phyloP scores from a whole-genome alignment of 1,140 invertebrate species.

The Dryas iulia region DNA sequence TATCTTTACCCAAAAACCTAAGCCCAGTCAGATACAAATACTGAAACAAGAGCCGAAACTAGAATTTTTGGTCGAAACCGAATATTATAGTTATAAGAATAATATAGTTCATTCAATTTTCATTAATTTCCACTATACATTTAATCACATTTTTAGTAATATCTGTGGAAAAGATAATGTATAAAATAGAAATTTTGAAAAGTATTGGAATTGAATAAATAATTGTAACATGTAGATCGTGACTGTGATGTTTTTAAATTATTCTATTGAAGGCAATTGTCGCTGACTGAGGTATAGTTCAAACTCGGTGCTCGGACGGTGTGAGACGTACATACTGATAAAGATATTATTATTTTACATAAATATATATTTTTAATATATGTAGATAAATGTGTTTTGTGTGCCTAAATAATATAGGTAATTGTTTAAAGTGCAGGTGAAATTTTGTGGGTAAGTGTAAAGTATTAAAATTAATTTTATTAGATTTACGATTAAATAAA shows the following conservation, averaged over 20 bases:
- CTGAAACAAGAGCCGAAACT: too few species aligned
- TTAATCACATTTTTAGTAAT: too few species aligned
- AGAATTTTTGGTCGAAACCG: too few species aligned
- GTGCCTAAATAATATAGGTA: neutral
- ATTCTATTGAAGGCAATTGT: conserved; percentile 35
- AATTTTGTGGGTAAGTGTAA: neutral
- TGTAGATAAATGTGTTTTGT: neutral
- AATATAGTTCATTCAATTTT: too few species aligned
- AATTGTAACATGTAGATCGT: conserved; percentile 2
- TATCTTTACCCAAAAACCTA: too few species aligned
- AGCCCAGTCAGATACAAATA: too few species aligned
- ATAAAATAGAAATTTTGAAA: too few species aligned
- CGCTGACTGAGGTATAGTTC: conserved; percentile 8
- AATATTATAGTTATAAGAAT: too few species aligned
- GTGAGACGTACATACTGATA: neutral
- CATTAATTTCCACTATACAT: neutral
- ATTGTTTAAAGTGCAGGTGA: neutral
- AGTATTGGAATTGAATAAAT: neutral
- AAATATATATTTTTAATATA: neutral
- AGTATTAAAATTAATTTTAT: neutral
- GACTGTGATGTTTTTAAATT: conserved; percentile 30
- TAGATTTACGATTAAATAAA: neutral
- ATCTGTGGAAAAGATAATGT: too few species aligned
- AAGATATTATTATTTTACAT: neutral
- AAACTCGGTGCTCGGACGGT: neutral